Base-by-base conservation (phyloP, 2,888 invertebrate species). In the Volucella inflata region DNA sequence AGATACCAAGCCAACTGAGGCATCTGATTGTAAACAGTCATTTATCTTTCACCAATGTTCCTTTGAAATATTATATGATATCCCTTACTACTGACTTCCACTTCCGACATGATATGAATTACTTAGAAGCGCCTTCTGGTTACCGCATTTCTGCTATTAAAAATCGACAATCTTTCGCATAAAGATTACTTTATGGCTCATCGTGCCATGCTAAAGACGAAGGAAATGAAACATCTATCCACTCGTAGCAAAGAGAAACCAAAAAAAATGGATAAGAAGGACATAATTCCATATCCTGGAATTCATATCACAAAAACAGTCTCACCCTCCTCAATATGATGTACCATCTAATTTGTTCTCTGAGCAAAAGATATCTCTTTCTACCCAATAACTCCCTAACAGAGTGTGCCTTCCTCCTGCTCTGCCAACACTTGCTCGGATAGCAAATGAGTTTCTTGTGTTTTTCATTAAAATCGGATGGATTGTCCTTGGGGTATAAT, bases 391-490 rank as follows among this genome's bases (percentile, higher is more conserved):
- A 16, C 42, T n/a, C 9, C 51, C 12, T 30, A 6, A 30, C 30
- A 30, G 30, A 30, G 30, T 30, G 30, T 8, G 8, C n/a, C 51
- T 36, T 17, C 16, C 0, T 21, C 21, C n/a, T 10, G 8, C 16
- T 36, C 46, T 11, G 46, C 62, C 62, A 42, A 42, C n/a, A 2
- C 8, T 21, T 50, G 51, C 46, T 51, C 38, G 78, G 74, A 83
- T 64, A 68, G 64, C 83, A 83, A 78, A 83, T 83, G 83, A 83
- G 83, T 83, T 83, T 83, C 83, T 83, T 83, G 83, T 83, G 83
- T 83, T 83, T 83, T 83, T 83, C 83, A 83, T 83, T 83, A 83
- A 83, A 83, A 83, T 78, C 83, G 83, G 83, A 83, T 83, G 83
- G 78, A 78, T 83, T 83, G 83, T 83, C 83, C 83, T 83, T 78